phyloP scores from a whole-genome alignment of 2,888 invertebrate genomes.

The Oligia latruncula region DNA sequence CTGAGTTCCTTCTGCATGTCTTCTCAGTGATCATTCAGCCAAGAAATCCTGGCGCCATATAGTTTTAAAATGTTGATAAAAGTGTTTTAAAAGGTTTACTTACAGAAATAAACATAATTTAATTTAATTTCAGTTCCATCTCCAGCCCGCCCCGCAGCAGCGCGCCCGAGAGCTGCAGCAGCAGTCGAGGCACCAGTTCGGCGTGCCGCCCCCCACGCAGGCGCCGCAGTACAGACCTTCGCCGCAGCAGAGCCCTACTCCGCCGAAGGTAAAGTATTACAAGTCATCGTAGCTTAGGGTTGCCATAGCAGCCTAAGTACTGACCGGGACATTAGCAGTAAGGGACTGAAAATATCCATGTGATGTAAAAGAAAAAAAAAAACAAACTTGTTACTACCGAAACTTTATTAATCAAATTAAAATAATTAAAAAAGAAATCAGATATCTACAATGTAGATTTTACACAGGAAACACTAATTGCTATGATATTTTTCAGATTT shows the following conservation, averaged over 20 bases:
- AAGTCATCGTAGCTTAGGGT: too few species aligned
- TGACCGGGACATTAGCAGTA: too few species aligned
- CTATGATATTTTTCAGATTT: too few species aligned
- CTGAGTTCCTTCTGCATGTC: not conserved
- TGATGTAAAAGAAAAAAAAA: too few species aligned
- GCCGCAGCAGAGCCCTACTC: constrained; percentile 75
- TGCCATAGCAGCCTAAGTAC: too few species aligned
- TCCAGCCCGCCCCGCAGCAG: constrained; percentile 70
- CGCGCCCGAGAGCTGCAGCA: constrained; percentile 70
- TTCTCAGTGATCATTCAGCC: not conserved
- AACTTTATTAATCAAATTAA: too few species aligned
- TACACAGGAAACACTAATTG: too few species aligned
- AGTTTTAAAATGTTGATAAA: not conserved
- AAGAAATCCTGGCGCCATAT: not conserved
- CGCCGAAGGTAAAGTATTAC: constrained; percentile 78
- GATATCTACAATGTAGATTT: too few species aligned
- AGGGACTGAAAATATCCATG: too few species aligned
- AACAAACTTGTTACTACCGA: too few species aligned
- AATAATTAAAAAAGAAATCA: too few species aligned
- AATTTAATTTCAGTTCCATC: constrained; percentile 21
- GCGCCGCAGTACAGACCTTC: constrained; percentile 75
- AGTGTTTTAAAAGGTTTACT: not conserved
- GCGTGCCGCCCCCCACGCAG: constrained; percentile 67
- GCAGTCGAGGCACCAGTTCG: constrained; percentile 74
- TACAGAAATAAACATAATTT: not conserved